These are phyloP conservation scores for Nyctibius bracteatus DNA, from an alignment of 2,113 vertebrate species.

Conservation along the genomic window DNA sequence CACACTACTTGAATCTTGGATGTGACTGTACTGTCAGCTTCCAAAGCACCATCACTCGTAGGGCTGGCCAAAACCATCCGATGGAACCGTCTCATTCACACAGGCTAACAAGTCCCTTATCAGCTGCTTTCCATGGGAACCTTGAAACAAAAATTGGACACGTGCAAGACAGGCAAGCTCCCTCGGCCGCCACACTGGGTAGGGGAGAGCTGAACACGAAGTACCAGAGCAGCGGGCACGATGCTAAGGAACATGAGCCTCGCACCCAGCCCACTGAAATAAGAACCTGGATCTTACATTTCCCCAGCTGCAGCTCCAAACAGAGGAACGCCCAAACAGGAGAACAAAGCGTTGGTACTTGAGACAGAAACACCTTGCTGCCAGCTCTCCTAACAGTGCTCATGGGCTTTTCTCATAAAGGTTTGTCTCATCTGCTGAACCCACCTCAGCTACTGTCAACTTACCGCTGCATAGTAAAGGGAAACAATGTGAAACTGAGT, in stretches of 20 bases:
- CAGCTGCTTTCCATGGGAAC: neutral
- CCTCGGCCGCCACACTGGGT: fast-evolving
- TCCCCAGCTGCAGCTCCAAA: neutral
- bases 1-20: fast-evolving
- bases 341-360: neutral
- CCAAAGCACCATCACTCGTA: neutral
- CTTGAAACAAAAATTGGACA: neutral
- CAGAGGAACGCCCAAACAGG: neutral
- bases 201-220: fast-evolving
- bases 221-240: fast-evolving
- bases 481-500: neutral
- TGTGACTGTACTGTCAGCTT: neutral
- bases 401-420: neutral
- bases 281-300: neutral
- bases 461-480: neutral
- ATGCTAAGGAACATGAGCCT: neutral
- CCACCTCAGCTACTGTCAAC: neutral
- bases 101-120: neutral
- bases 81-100: fast-evolving
- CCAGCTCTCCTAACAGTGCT: neutral
- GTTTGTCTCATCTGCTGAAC: neutral
- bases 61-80: neutral
- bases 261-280: neutral
- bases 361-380: neutral
- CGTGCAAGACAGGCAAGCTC: fast-evolving